Evolutionary conservation across 2,888 invertebrate species (phyloP).

Genomic region (Rhingia rostrata): DNA sequence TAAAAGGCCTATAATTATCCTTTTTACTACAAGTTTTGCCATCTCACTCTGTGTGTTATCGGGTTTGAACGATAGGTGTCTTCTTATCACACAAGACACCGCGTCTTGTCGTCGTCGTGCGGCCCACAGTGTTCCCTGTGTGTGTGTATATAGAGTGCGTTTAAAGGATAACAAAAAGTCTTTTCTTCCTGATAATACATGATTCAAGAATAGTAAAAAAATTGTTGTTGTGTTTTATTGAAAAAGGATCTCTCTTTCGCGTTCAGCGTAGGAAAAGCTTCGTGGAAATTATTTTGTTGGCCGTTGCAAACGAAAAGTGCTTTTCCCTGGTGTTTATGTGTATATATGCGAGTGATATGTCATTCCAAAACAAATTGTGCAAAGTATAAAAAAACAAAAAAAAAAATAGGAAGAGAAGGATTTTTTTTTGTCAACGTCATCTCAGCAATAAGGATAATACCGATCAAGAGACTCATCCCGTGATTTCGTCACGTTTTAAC

Average conservation of each 20-base stretch:
- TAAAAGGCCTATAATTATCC: slow-evolving; percentile 18
- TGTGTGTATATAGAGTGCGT: slow-evolving; percentile 34
- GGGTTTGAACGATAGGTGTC: neutral
- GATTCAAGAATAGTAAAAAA: slow-evolving; percentile 17
- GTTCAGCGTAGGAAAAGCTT: slow-evolving; percentile 7
- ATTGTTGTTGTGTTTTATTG: neutral
- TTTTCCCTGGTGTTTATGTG: slow-evolving; percentile 25
- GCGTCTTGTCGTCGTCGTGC: slow-evolving; percentile 10
- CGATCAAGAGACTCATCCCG: slow-evolving; percentile 48
- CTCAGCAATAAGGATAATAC: slow-evolving; percentile 58
- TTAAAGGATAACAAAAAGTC: slow-evolving; percentile 5
- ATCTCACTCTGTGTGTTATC: slow-evolving; percentile 22
- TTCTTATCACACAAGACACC: slow-evolving; percentile 6
- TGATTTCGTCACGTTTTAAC: slow-evolving; percentile 50
- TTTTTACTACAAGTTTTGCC: slow-evolving; percentile 27
- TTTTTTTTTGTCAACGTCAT: slow-evolving; percentile 17
- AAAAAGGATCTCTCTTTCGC: slow-evolving; percentile 7
- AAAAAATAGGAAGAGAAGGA: neutral
- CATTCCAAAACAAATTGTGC: slow-evolving; percentile 36
- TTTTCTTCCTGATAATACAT: slow-evolving; percentile 52
- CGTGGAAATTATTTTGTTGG: slow-evolving; percentile 20
- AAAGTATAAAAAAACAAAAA: slow-evolving; percentile 5
- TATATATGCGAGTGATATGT: slow-evolving; percentile 42
- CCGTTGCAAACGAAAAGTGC: slow-evolving; percentile 3
- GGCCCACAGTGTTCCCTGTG: slow-evolving; percentile 18